Base-by-base conservation (phyloP, 2,888 invertebrate species). In the Oligia fasciuncula region DNA sequence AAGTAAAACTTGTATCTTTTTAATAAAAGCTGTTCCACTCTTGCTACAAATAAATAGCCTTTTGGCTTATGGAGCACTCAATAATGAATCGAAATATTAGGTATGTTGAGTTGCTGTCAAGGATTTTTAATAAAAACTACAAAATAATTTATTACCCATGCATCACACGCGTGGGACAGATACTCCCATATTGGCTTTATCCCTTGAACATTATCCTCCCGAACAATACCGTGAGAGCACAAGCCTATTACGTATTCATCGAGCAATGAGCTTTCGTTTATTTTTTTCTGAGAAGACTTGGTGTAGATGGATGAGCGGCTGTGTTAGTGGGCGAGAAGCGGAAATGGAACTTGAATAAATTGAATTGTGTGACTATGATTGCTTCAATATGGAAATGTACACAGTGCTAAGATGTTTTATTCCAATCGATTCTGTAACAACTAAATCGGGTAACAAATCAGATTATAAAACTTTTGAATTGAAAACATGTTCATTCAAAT, bases 261-360 rank as follows among this genome's bases (percentile, higher is more conserved):
- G 92, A 92, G 91, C 92, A 92, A 91, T 91, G 91, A 90, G 91
- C 87, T 90, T 91, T 93, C 90, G 93, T 95, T 95, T 94, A 93
- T 94, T 94, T 94, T 81, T 93, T 94, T 94, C 88, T 88, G 80
- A 84, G 88, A 89, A 90, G 86, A 88, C 89, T 89, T 86, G 85
- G 90, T 93, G 91, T 91, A 90, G 92, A 93, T 91, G 90, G 93
- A 94, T 93, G 92, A 93, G 91, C 91, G 91, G 90, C 89, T 90
- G 89, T 90, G 90, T 92, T 90, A 88, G 94, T 94, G 92, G 93
- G 94, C 93, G 93, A 93, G 89, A 93, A 91, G 87, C 91, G 92
- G 94, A 93, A 94, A 94, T 93, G 93, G 92, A 93, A 93, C 91
- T 92, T 92, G 94, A 94, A 95, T 95, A 94, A 94, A 95, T 95